Conservation (phyloP, 2,888 invertebrate species). For the Noctua janthe region DNA sequence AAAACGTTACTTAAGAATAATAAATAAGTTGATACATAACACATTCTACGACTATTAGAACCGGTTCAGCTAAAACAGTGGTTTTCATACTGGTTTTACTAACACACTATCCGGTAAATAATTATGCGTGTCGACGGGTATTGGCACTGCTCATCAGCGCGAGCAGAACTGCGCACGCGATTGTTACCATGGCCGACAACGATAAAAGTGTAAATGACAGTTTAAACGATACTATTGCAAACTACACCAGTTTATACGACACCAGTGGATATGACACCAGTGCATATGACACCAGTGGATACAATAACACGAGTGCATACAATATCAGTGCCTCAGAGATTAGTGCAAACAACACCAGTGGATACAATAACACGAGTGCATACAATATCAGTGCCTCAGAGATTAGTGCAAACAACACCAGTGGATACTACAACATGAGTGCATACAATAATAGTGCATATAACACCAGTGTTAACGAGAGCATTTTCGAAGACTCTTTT, state of each 20-base stretch:
- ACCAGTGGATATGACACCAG: not conserved
- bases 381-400: not conserved
- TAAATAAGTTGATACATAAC: not conserved
- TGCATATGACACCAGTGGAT: not conserved
- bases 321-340: not conserved
- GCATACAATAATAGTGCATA: not conserved
- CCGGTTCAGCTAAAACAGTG: not conserved
- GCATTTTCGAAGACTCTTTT: not conserved
- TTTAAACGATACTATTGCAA: not conserved
- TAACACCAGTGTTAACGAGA: not conserved
- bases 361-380: not conserved
- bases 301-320: conserved; percentile 1
- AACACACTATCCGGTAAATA: not conserved
- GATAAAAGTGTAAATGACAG: not conserved
- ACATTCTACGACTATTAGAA: not conserved
- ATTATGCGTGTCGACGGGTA: not conserved
- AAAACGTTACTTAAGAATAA: not conserved
- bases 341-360: not conserved
- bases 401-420: not conserved
- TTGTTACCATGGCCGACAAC: not conserved
- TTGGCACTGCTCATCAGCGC: not conserved
- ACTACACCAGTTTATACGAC: not conserved
- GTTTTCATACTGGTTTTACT: not conserved
- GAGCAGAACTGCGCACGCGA: not conserved
- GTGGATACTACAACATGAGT: not conserved